Evolutionary conservation across 2,113 vertebrate species (phyloP).

Genomic region (Rhabdomys dilectus): DNA sequence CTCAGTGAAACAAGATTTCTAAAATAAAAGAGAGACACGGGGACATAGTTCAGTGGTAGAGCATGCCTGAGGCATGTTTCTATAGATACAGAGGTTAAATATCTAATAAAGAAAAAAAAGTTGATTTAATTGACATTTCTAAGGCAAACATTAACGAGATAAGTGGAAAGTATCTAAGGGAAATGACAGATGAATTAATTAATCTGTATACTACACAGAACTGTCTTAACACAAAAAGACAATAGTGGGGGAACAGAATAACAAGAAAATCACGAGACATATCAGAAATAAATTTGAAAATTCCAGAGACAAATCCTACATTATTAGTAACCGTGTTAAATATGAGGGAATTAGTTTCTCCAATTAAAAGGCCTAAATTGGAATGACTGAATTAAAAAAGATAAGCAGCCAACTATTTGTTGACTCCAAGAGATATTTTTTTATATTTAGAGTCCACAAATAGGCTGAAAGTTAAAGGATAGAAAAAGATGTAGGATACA

Average conservation of each 20-base stretch:
- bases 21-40: not conserved
- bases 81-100: not conserved
- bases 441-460: not conserved
- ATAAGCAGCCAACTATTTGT: not conserved
- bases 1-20: not conserved
- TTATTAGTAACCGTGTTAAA: not conserved
- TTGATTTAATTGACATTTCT: not conserved
- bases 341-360: not conserved
- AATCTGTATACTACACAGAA: not conserved
- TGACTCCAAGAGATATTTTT: not conserved
- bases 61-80: not conserved
- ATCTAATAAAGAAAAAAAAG: not conserved
- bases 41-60: not conserved
- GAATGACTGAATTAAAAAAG: not conserved
- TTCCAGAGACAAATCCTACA: not conserved
- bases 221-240: not conserved
- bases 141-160: not conserved
- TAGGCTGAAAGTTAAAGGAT: not conserved
- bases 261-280: not conserved
- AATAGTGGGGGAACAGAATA: not conserved
- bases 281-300: not conserved
- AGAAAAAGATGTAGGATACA: not conserved
- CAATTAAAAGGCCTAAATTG: not conserved
- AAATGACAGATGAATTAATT: not conserved
- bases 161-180: not conserved